Conservation (phyloP, 2,113 vertebrate genomes). For the Paralichthys olivaceus region DNA sequence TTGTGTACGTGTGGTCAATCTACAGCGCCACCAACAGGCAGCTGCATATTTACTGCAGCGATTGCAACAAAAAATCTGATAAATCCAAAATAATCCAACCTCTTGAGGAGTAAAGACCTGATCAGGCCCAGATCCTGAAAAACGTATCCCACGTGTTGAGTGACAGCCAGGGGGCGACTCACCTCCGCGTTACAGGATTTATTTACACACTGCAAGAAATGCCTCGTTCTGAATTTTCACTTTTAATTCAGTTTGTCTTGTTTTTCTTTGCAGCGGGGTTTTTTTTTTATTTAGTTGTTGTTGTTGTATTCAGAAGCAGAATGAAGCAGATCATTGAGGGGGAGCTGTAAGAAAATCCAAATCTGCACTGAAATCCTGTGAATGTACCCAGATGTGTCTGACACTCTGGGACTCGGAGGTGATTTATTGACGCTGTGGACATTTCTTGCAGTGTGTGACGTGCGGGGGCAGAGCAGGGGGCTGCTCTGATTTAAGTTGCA, state of each 20-base stretch:
- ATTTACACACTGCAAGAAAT: slow-evolving; percentile 46
- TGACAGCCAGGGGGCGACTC: slow-evolving; percentile 61
- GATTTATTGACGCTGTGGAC: slow-evolving; percentile 10
- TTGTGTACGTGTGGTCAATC: no score
- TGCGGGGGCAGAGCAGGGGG: slow-evolving; percentile 74
- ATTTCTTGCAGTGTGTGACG: slow-evolving; percentile 79
- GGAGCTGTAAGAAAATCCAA: not conserved
- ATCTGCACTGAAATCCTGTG: not conserved
- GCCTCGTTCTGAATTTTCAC: not conserved
- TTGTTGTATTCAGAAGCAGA: not conserved
- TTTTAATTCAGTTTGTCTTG: not conserved
- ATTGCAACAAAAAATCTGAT: no score
- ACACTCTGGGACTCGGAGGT: not conserved
- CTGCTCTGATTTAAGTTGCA: slow-evolving; percentile 72
- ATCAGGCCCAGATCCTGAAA: not conserved
- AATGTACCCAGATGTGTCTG: not conserved
- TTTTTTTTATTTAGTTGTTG: no score
- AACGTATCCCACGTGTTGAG: not conserved
- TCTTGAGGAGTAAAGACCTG: no score
- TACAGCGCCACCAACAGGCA: no score
- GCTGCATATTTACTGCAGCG: no score
- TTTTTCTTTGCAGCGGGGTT: not conserved
- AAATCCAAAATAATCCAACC: no score
- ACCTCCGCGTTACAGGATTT: not conserved
- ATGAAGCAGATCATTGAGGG: not conserved